Base-by-base conservation (phyloP, 1,140 invertebrate species). In the Helicorthomorpha holstii region DNA sequence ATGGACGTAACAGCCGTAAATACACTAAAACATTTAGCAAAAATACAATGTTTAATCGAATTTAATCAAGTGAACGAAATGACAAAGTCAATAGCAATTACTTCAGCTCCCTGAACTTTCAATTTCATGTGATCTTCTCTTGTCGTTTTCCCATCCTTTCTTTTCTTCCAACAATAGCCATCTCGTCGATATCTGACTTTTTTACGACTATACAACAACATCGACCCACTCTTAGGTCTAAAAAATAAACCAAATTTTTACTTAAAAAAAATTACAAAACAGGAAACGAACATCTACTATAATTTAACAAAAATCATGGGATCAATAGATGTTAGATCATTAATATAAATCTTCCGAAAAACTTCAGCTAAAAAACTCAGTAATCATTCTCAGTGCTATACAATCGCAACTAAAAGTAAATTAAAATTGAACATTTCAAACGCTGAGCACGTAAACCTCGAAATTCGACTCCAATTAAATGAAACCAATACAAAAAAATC, bases 71-170 rank as follows among this genome's bases (percentile, higher is more conserved):
- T 34, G 16, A 16, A 34, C 7, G 43, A 45, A 45, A 45, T 19
- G 21, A 19, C 4, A 45, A 21, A 19, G 43, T 19, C 22, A 19
- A 19, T 4, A n/a, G 22, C 4, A 23, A 45, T 72, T 76, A 90
- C 86, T 79, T 94, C 89, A 52, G 85, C 85, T 58, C 88, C 88
- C 73, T 92, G 87, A 55, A 97, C 92, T 78, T 97, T 98, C 38
- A 97, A 76, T 70, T 97, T 97, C 93, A 97, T 96, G 67, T 97
- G 93, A 78, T 98, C 94, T 70, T 98, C 94, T 58, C 94, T 71
- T 25, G 92, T 97, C 46, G 92, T 95, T 70, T 95, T 96, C 3
- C 92, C 93, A 69, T 97, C 92, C 70, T 95, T 95, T 53, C 93
- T 73, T 62, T 96, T 96, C 73, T 96, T 97, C 94, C 93, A 97